Conservation (phyloP, 2,888 invertebrate genomes). For the Torymus tubicola region DNA sequence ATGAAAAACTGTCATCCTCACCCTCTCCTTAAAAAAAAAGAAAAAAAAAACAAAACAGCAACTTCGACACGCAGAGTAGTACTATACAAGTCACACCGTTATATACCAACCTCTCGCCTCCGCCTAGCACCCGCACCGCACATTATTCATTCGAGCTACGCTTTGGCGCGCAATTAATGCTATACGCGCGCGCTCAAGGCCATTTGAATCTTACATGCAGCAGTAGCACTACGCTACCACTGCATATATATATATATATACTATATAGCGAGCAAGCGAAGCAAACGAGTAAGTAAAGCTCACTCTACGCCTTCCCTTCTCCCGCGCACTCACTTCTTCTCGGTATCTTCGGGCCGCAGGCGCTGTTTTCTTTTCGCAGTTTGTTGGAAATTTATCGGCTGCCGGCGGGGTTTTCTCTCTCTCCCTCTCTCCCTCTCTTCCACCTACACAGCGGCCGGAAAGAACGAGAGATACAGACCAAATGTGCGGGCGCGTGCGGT, state of each 20-base stretch:
- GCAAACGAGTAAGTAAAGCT: slow-evolving; percentile 19
- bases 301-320: not conserved
- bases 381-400: slow-evolving; percentile 55
- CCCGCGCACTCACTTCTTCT: not conserved
- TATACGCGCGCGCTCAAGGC: slow-evolving; percentile 11
- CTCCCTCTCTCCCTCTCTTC: slow-evolving; percentile 7
- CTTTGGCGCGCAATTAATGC: slow-evolving; percentile 44
- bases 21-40: no score
- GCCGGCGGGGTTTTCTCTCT: slow-evolving; percentile 31
- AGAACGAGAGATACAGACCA: slow-evolving; percentile 40
- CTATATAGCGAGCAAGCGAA: no score
- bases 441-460: slow-evolving; percentile 26
- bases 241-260: no score
- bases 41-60: no score
- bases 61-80: no score
- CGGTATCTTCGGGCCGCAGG: slow-evolving; percentile 55
- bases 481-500: slow-evolving; percentile 2
- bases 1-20: no score
- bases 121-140: no score
- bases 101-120: no score
- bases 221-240: no score
- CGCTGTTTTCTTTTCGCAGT: slow-evolving; percentile 55
- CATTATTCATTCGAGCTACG: not conserved
- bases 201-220: slow-evolving; percentile 8
- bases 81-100: no score